Percentiles rank a stretch among this genome's conserved stretches.
phyloP scores from a whole-genome alignment of 2,113 vertebrate species.

The Merops nubicus region DNA sequence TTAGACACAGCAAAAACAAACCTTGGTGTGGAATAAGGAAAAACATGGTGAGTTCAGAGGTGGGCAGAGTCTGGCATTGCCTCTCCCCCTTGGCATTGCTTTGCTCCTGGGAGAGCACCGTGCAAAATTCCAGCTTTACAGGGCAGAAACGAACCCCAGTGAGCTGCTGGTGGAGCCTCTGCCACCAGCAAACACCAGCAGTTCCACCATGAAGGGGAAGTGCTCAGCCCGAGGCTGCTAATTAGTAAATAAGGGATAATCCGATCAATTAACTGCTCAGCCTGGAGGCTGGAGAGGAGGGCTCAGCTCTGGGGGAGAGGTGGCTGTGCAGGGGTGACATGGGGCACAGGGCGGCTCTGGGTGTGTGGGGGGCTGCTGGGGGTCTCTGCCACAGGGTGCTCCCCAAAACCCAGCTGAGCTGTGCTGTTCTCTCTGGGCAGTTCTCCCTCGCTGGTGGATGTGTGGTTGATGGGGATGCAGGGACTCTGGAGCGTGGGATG shows the following conservation, averaged over 20 bases:
- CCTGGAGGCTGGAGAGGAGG: not conserved
- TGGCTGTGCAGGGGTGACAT: accelerated
- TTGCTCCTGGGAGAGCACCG: not conserved
- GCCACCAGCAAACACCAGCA: not conserved
- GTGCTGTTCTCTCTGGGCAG: no score
- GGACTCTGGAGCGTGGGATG: not conserved
- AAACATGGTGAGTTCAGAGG: not conserved
- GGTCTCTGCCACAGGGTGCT: not conserved
- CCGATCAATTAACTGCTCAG: not conserved
- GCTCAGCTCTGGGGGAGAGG: not conserved
- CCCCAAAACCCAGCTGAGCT: accelerated
- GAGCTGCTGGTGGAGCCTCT: not conserved
- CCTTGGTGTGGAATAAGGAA: accelerated
- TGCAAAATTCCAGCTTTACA: not conserved
- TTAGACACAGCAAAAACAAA: not conserved
- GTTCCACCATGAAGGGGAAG: not conserved
- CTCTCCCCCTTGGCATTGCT: accelerated
- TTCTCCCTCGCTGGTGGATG: accelerated
- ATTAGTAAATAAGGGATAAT: constrained; percentile 14
- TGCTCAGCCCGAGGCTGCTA: not conserved
- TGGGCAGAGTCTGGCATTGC: not conserved
- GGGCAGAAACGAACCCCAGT: not conserved
- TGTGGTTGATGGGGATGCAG: not conserved
- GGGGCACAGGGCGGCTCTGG: not conserved
- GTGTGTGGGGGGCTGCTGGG: not conserved